Evolutionary conservation across 2,888 invertebrate species (phyloP), one percentile per base, ranked within the genome.

Genomic region (Drosophila birchii): DNA sequence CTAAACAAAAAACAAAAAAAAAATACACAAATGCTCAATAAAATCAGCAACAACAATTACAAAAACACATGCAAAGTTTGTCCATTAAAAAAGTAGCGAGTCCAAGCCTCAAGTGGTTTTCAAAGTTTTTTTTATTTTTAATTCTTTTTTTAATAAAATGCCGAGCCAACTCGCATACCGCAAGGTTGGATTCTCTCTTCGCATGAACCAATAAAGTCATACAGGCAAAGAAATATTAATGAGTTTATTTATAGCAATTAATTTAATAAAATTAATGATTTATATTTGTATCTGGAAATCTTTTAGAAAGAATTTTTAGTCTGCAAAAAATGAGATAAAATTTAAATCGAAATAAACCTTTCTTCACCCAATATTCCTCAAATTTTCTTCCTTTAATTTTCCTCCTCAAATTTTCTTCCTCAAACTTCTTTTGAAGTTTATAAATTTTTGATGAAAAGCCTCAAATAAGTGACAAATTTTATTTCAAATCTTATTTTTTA

Each of bases 121-220:
- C 59, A 67, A 44, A 38, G 43, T 23, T 60, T 61, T n/a, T n/a
- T 39, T 38, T 38, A 43, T 59, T 58, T 23, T 49, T 1, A 16
- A n/a, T n/a, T n/a, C n/a, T 16, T 39, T 26, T 60, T 57, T 39
- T 60, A 39, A 57, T 58, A 60, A 60, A 60, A 54, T 38, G n/a
- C 38, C 54, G 0, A 54, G n/a, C 38, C 54, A 54, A 61, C 62
- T 73, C 71, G 74, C 75, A 72, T 72, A 74, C 74, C 71, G 76
- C 73, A 73, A 73, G 76, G 73, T 68, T 73, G 73, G 73, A 75
- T 73, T 75, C 73, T 73, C 55, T 73, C 43, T 61, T 60, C 23
- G 43, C 74, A 49, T 69, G 36, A 47, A 47, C 39, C 8, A 51
- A 74, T 69, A 64, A 64, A 71, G 84, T 34, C 34, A 51, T 36